phyloP scores from a whole-genome alignment of 2,113 vertebrate genomes.

The Heterotilapia buettikoferi region DNA sequence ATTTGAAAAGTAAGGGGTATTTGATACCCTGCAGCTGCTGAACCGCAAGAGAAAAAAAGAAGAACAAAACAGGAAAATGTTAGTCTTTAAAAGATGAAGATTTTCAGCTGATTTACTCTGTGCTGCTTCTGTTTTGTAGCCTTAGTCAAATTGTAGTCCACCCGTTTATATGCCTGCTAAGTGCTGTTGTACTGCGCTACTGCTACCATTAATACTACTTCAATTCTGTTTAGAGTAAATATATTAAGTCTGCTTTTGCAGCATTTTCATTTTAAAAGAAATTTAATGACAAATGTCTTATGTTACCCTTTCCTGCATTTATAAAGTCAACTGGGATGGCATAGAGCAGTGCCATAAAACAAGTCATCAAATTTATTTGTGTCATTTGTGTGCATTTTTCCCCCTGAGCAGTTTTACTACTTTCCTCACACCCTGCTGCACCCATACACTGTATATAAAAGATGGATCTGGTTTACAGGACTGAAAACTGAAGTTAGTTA shows the following conservation, averaged over 20 bases:
- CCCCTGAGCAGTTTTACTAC: not conserved
- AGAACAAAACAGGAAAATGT: not conserved
- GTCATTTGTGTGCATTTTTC: not conserved
- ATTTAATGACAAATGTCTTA: not conserved
- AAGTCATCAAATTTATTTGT: not conserved
- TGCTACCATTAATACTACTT: not conserved
- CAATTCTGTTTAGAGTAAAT: not conserved
- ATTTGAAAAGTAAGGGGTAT: conserved; percentile 47
- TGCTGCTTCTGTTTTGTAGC: not conserved
- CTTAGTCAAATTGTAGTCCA: not conserved
- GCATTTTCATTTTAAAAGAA: not conserved
- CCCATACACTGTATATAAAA: not conserved
- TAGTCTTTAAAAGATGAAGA: not conserved
- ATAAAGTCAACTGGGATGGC: accelerated
- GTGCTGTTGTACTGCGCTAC: not conserved
- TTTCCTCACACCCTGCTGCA: not conserved
- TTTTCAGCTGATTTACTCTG: not conserved
- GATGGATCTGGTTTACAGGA: not conserved
- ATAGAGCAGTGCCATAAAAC: not conserved
- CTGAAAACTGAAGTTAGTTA: not conserved
- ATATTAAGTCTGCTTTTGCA: not conserved
- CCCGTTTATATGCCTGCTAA: not conserved
- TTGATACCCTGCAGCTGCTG: conserved; percentile 45
- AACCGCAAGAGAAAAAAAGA: not conserved
- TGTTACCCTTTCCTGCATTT: not conserved